A percentile compares a stretch with the other conserved stretches of the same genome.
Conservation (phyloP, 1,140 invertebrate genomes). For the Drosophila rufa region DNA sequence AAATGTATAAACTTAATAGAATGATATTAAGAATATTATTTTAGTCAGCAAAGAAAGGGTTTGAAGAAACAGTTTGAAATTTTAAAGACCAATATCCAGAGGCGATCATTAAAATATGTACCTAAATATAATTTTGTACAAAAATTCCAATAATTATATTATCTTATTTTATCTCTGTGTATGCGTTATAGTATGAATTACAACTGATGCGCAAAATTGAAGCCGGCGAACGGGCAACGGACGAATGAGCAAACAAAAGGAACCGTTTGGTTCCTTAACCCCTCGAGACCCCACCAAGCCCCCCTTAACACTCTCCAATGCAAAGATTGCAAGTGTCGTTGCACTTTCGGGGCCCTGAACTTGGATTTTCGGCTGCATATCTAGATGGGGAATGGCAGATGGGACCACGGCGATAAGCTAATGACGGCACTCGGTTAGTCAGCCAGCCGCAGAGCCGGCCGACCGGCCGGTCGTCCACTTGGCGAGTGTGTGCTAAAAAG, state of each 20-base stretch:
- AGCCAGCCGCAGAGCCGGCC: slow-evolving; percentile 69
- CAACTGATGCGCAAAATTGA: slow-evolving; percentile 83
- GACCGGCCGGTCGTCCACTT: slow-evolving; percentile 31
- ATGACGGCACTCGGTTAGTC: slow-evolving; percentile 71
- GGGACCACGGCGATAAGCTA: slow-evolving; percentile 67
- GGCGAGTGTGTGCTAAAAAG: slow-evolving; percentile 75
- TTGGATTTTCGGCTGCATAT: slow-evolving; percentile 51
- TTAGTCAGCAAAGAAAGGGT: no score
- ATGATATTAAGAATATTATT: not conserved
- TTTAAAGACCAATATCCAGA: not conserved
- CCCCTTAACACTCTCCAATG: slow-evolving; percentile 8
- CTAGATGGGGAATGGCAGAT: slow-evolving; percentile 41
- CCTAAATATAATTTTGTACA: no score
- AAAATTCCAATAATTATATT: not conserved
- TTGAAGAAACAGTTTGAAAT: not conserved
- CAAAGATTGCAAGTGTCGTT: slow-evolving; percentile 63
- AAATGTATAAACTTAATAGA: not conserved
- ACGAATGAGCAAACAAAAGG: slow-evolving; percentile 76
- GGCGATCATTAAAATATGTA: not conserved
- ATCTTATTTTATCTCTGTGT: not conserved
- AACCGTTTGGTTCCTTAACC: slow-evolving; percentile 49
- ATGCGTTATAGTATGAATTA: slow-evolving; percentile 69
- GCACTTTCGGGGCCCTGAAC: slow-evolving; percentile 63
- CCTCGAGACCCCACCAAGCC: slow-evolving; percentile 1
- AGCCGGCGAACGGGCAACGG: slow-evolving; percentile 64